Percentiles rank a stretch among this genome's conserved stretches.
These are phyloP conservation scores for Pangasius sanitwongsei DNA, from an alignment of 2,797 vertebrate species.

Conservation along the genomic window DNA sequence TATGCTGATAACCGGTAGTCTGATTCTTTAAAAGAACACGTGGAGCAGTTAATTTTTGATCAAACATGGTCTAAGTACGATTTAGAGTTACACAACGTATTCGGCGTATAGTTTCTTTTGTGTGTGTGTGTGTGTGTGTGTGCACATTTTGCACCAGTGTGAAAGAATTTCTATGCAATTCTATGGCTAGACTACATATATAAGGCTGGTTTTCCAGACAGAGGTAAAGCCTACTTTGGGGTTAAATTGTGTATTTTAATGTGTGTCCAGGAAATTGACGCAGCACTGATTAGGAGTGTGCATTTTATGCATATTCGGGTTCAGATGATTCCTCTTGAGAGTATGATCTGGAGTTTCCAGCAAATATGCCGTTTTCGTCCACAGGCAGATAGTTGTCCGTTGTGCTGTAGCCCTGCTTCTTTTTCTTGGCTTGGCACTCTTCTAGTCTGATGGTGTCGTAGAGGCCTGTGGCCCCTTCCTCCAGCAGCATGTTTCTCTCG, in stretches of 20 bases:
- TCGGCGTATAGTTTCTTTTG: neutral
- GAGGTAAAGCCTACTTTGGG: slow-evolving; percentile 18
- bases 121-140: neutral
- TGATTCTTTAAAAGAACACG: neutral
- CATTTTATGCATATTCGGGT: slow-evolving; percentile 83
- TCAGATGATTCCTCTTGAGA: slow-evolving; percentile 87
- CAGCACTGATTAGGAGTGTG: slow-evolving; percentile 4
- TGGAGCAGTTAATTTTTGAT: neutral
- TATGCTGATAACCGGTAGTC: neutral
- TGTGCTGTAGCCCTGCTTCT: slow-evolving; percentile 75
- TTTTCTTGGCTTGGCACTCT: slow-evolving; percentile 77
- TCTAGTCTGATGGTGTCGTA: slow-evolving; percentile 95
- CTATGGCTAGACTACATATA: slow-evolving; percentile 30
- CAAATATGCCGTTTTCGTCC: slow-evolving; percentile 78
- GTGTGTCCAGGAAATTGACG: slow-evolving; percentile 14
- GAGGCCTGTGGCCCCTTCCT: slow-evolving; percentile 90
- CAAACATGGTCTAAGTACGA: neutral
- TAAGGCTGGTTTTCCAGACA: slow-evolving; percentile 27
- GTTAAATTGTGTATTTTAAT: neutral
- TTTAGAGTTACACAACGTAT: slow-evolving; percentile 20
- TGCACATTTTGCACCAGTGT: slow-evolving; percentile 37
- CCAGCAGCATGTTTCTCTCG: slow-evolving; percentile 90
- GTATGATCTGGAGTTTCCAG: slow-evolving; percentile 68
- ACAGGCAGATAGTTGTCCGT: slow-evolving; percentile 59
- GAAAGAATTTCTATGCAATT: neutral